Evolutionary conservation across 2,888 invertebrate species (phyloP).

Genomic region (Thecocarcelia acutangulata): DNA sequence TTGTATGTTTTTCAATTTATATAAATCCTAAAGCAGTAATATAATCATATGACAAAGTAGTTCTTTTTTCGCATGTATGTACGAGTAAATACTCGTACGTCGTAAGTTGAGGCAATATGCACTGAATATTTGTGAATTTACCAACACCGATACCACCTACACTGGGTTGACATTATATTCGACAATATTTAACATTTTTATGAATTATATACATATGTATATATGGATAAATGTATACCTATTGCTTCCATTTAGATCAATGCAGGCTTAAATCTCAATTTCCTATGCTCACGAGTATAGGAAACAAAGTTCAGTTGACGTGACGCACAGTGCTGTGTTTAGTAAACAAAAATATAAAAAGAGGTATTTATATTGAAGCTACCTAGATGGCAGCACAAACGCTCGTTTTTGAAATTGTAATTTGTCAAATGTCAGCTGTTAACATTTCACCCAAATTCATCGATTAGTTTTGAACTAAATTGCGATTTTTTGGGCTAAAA

Average conservation of each 20-base stretch:
- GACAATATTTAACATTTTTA: conserved; percentile 55
- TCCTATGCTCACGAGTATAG: too few relatives aligned
- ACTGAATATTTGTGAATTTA: conserved; percentile 57
- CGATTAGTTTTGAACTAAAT: too few relatives aligned
- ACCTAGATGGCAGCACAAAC: too few relatives aligned
- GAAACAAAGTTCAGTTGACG: too few relatives aligned
- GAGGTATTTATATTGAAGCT: too few relatives aligned
- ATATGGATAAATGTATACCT: conserved; percentile 27
- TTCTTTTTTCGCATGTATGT: conserved; percentile 16
- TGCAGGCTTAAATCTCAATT: too few relatives aligned
- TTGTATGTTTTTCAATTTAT: conserved; percentile 24
- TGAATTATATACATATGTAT: conserved; percentile 34
- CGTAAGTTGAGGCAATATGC: conserved; percentile 23
- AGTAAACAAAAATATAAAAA: too few relatives aligned
- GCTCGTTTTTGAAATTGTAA: too few relatives aligned
- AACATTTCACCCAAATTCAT: too few relatives aligned
- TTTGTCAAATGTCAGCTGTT: too few relatives aligned
- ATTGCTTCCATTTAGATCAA: conserved; percentile 55
- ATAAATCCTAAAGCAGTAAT: conserved; percentile 13
- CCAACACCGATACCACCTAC: conserved; percentile 49
- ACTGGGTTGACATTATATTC: conserved; percentile 46
- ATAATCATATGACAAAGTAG: conserved; percentile 3
- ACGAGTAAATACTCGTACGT: neutral
- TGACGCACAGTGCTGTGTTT: too few relatives aligned
- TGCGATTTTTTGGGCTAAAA: too few relatives aligned